Evolutionary conservation across 2,888 invertebrate species (phyloP).

Genomic region (Molorchus minor): DNA sequence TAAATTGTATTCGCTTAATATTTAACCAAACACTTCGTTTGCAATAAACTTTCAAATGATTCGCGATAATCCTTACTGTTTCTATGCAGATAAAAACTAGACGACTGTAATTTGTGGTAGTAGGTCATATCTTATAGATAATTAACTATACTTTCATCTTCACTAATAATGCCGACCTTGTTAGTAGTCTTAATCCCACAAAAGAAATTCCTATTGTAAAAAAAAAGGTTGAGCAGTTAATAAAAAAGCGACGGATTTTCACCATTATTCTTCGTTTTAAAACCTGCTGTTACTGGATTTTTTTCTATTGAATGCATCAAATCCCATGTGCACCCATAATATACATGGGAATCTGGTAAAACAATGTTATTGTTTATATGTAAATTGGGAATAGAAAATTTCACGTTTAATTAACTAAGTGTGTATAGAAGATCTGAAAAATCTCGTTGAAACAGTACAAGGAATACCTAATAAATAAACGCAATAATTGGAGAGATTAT

Average conservation of each 20-base stretch:
- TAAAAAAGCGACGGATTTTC: constrained; percentile 18
- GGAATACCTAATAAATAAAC: too few relatives aligned
- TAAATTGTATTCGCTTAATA: too few relatives aligned
- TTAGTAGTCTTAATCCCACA: constrained; percentile 5
- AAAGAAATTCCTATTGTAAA: constrained; percentile 14
- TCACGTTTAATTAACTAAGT: constrained; percentile 34
- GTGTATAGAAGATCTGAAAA: too few relatives aligned
- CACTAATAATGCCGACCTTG: constrained; percentile 5
- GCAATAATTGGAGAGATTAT: too few relatives aligned
- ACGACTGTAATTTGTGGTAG: too few relatives aligned
- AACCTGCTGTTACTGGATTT: too few relatives aligned
- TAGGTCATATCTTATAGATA: not conserved
- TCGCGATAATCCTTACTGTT: too few relatives aligned
- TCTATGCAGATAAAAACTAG: too few relatives aligned
- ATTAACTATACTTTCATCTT: constrained; percentile 12
- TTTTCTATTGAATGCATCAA: constrained; percentile 6
- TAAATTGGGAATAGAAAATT: constrained; percentile 25
- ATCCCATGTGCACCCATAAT: constrained; percentile 26
- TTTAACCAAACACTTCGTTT: too few relatives aligned
- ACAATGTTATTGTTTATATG: constrained; percentile 35
- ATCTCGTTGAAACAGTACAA: too few relatives aligned
- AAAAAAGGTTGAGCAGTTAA: not conserved
- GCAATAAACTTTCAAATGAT: too few relatives aligned
- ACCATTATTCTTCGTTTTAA: constrained; percentile 14
- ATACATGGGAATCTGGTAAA: constrained; percentile 28